Conservation (phyloP, 2,888 invertebrate species). For the Stenchaetothrips biformis region DNA sequence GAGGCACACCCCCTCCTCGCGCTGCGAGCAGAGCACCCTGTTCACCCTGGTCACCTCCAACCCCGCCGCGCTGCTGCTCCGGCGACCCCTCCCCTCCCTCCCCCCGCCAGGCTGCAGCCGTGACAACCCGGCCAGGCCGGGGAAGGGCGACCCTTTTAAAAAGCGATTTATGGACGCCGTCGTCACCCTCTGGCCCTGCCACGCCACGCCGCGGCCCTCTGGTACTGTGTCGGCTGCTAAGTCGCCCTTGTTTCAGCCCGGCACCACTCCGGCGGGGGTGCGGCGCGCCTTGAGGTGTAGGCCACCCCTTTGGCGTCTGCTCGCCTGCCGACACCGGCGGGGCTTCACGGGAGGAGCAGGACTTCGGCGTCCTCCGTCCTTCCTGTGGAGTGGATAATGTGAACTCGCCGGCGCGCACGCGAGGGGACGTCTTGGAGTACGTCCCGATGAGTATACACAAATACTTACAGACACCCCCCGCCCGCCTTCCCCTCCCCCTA, state of each 20-base stretch:
- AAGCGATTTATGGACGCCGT: not conserved
- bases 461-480: not conserved
- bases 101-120: not conserved
- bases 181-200: not conserved
- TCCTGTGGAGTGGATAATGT: no score
- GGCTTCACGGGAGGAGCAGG: no score
- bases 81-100: not conserved
- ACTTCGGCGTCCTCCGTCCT: no score
- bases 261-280: no score
- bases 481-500: not conserved
- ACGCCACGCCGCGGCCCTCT: not conserved
- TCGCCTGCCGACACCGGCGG: no score
- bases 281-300: no score
- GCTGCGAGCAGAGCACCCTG: not conserved
- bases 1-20: not conserved
- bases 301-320: no score
- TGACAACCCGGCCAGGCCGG: not conserved
- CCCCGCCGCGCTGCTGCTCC: not conserved
- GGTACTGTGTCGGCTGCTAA: not conserved
- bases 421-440: not conserved
- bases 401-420: no score
- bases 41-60: not conserved
- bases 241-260: no score
- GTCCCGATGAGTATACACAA: constrained; percentile 15
- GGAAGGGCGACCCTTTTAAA: not conserved